Evolutionary conservation across 2,888 invertebrate species (phyloP).

Genomic region (Philaethria dido): DNA sequence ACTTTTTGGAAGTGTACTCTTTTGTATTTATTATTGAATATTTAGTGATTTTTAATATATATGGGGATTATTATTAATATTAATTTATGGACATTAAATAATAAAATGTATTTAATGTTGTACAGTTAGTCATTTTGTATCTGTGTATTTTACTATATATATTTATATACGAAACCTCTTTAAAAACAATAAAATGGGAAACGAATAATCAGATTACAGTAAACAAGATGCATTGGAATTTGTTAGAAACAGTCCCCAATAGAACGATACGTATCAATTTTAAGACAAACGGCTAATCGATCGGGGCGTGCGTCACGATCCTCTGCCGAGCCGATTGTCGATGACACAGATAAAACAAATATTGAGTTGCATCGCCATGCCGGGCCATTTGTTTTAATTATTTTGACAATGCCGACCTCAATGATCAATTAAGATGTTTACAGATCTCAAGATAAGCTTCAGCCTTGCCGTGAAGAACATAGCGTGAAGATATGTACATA

Average conservation of each 20-base stretch:
- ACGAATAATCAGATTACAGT: background rate
- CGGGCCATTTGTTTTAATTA: conserved; percentile 40
- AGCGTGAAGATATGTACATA: conserved; percentile 15
- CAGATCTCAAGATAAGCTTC: conserved; percentile 16
- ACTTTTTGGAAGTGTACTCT: background rate
- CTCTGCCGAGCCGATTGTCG: conserved; percentile 34
- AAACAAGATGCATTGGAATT: conserved; percentile 25
- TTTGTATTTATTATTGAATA: background rate
- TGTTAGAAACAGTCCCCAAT: conserved; percentile 29
- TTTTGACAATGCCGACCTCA: conserved; percentile 37
- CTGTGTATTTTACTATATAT: background rate
- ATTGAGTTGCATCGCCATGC: conserved; percentile 30
- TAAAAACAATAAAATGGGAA: background rate
- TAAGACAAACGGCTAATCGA: conserved; percentile 35
- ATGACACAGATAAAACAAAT: conserved; percentile 42
- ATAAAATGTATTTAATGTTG: no score
- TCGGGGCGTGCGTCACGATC: conserved; percentile 41
- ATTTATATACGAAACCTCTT: background rate
- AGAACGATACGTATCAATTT: conserved; percentile 34
- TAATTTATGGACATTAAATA: no score
- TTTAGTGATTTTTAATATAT: no score
- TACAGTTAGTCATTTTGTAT: background rate
- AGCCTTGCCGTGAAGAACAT: conserved; percentile 5
- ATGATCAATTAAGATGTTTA: conserved; percentile 30
- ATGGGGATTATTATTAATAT: no score